Conservation (phyloP, 30 jellyfish, hydroid and myxozoan genomes). For the Turritopsis dohrnii region DNA sequence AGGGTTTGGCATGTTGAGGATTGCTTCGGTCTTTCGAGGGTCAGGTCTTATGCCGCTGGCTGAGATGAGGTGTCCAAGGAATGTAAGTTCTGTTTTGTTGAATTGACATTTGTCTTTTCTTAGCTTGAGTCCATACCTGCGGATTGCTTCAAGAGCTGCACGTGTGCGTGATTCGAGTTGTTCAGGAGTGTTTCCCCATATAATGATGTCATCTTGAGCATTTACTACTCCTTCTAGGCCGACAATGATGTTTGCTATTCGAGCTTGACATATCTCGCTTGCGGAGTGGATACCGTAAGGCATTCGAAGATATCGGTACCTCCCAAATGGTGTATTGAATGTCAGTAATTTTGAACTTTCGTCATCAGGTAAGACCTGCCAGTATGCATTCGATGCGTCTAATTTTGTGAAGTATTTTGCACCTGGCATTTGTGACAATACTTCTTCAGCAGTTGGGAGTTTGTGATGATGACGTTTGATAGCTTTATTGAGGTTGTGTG, state of each 20-base stretch:
- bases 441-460: constrained; percentile 64
- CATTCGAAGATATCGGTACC: constrained; percentile 54
- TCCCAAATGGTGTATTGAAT: constrained; percentile 63
- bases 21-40: constrained; percentile 41
- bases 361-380: constrained; percentile 53
- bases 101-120: constrained; percentile 42
- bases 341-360: constrained; percentile 47
- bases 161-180: constrained; percentile 11
- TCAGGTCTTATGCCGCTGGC: constrained; percentile 56
- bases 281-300: constrained; percentile 68
- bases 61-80: constrained; percentile 52
- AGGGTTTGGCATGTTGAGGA: constrained; percentile 54
- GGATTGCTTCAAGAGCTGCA: constrained; percentile 15
- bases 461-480: constrained; percentile 52
- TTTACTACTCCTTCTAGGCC: constrained; percentile 39
- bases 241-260: constrained; percentile 26
- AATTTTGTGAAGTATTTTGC: constrained; percentile 56
- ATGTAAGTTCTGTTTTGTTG: constrained; percentile 23
- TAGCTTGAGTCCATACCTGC: constrained; percentile 37
- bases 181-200: constrained; percentile 48
- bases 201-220: constrained; percentile 45
- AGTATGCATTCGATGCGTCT: too few relatives aligned
- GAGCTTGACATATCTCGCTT: constrained; percentile 45
- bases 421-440: constrained; percentile 59
- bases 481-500: constrained; percentile 63